Evolutionary conservation across 2,113 vertebrate species (phyloP).

Genomic region (Nerophis lumbriciformis): DNA sequence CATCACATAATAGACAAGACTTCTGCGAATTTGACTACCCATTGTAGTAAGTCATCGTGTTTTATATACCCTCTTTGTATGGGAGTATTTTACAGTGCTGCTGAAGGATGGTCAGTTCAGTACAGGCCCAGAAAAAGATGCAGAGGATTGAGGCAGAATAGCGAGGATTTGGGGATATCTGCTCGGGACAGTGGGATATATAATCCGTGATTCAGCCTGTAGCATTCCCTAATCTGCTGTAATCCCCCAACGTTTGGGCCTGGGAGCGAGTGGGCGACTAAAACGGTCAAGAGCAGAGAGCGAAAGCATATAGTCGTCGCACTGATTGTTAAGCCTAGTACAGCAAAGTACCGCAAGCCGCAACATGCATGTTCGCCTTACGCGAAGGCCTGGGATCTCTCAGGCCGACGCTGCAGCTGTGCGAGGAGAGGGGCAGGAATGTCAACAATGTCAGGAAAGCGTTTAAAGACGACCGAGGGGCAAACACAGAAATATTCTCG

Average conservation of each 20-base stretch:
- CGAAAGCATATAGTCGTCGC: conserved; percentile 4
- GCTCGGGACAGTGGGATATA: conserved; percentile 24
- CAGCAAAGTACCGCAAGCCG: not conserved
- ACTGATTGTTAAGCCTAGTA: conserved; percentile 21
- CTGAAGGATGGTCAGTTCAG: not conserved
- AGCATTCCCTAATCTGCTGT: conserved; percentile 60
- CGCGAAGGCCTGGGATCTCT: not conserved
- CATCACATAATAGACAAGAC: not conserved
- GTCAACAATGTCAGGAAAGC: conserved; percentile 6
- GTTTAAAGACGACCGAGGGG: not conserved
- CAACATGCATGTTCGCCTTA: not conserved
- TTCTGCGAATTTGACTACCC: too few species aligned
- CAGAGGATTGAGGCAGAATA: conserved; percentile 13
- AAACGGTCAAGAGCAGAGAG: conserved; percentile 13
- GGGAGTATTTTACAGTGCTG: not conserved
- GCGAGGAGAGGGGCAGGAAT: conserved; percentile 2
- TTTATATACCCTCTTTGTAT: not conserved
- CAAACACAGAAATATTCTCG: not conserved
- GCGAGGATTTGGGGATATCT: conserved; percentile 23
- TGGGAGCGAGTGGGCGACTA: conserved; percentile 15
- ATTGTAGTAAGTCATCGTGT: not conserved
- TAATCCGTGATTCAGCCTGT: conserved; percentile 59
- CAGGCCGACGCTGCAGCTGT: not conserved
- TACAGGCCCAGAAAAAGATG: conserved; percentile 11
- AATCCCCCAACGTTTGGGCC: conserved; percentile 45